phyloP scores from a whole-genome alignment of 1,140 invertebrate species.

The Amphibalanus amphitrite region DNA sequence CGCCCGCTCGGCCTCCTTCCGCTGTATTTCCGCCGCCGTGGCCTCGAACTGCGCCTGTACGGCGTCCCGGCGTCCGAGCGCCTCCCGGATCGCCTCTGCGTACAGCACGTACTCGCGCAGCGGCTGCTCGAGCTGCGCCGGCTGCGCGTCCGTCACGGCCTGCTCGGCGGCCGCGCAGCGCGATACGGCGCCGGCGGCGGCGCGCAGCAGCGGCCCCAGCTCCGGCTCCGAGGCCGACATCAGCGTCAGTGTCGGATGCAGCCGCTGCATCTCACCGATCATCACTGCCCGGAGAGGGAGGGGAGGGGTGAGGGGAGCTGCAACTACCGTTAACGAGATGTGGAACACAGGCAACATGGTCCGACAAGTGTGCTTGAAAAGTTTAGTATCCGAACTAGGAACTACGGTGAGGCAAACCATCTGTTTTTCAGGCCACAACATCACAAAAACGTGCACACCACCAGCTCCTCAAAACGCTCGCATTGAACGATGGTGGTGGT shows the following conservation, averaged over 20 bases:
- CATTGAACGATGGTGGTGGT: no score
- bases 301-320: no score
- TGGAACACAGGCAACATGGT: no score
- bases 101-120: background rate
- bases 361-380: no score
- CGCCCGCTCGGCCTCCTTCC: conserved; percentile 24
- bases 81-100: background rate
- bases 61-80: background rate
- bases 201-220: background rate
- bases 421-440: no score
- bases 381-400: no score
- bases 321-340: no score
- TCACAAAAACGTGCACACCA: no score
- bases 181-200: background rate
- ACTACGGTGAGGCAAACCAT: no score
- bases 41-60: background rate
- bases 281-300: background rate
- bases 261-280: background rate
- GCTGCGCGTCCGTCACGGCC: background rate
- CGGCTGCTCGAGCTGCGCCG: background rate
- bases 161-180: background rate
- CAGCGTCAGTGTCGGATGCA: background rate
- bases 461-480: no score
- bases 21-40: background rate
- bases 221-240: background rate